phyloP scores from a whole-genome alignment of 2,113 vertebrate genomes.

The Stictonetta naevosa region DNA sequence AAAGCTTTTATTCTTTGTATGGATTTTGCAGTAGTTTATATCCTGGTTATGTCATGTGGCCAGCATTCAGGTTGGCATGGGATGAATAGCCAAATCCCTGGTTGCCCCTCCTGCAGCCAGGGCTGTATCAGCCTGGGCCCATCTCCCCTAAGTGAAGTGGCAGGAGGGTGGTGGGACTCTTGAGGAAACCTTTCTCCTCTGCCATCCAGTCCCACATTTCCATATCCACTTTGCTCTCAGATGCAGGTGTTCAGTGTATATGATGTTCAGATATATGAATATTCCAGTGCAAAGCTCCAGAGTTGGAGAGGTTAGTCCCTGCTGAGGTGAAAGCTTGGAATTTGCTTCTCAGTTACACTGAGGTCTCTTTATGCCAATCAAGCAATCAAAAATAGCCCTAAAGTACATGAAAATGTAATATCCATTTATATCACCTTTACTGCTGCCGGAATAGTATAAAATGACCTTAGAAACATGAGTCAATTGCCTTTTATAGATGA shows the following conservation, averaged over 20 bases:
- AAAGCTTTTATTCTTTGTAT: rapidly evolving
- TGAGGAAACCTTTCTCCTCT: background rate
- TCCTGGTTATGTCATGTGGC: background rate
- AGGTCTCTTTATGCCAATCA: background rate
- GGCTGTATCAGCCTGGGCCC: background rate
- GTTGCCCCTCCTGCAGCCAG: background rate
- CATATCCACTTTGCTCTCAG: background rate
- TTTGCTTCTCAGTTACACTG: background rate
- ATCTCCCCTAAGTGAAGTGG: background rate
- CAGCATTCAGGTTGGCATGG: background rate
- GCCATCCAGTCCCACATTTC: background rate
- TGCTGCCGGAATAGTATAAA: background rate
- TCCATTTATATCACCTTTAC: constrained; percentile 5
- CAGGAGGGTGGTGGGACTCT: rapidly evolving
- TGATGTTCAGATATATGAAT: background rate
- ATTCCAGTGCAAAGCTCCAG: background rate
- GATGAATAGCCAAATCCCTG: background rate
- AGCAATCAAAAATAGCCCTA: background rate
- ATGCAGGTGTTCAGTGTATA: background rate
- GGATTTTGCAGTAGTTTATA: background rate
- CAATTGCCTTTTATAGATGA: constrained; percentile 2
- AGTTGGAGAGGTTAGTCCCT: background rate
- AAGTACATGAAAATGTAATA: constrained; percentile 8
- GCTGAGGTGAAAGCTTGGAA: background rate
- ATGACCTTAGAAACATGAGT: background rate